Evolutionary conservation across 2,113 vertebrate species (phyloP), one percentile per base, ranked within the genome.

Genomic region (Peromyscus maniculatus): DNA sequence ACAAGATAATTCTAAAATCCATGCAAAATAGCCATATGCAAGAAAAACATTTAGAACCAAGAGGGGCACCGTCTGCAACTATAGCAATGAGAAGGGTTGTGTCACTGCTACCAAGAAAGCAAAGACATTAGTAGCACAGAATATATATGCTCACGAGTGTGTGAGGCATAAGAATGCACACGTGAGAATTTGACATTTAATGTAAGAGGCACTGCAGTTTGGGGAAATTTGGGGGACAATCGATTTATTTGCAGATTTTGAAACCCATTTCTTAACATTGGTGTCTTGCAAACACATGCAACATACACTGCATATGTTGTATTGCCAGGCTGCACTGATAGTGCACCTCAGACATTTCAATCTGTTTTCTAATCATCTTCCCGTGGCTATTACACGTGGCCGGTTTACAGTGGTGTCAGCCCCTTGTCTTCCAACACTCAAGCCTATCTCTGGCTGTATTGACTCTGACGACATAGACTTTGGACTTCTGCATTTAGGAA

Each of bases 1-100:
- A 86, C 39, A 93, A 91, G 17, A 7, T 64, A 49, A 94, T 80
- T 86, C 86, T 75, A 80, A 96, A 91, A 80, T 43, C 49, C 72
- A 92, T 55, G 57, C 4, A 39, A 64, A 77, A 71, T 6, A 57
- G 67, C 86, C 77, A 87, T 13, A 52, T 24, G 43, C 31, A 92
- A 93, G 89, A 66, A 88, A 95, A 64, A 64, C 2, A 59, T 43
- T 80, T 72, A 64, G 49, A 78, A 91, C 5, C 66, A 94, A 92
- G 49, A 24, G 21, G 46, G 7, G 10, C 21, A 26, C 46, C 2
- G 19, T 26, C 46, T 87, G 46, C 33, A 94, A 11, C 3, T 62
- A 21, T 77, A 57, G 43, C 74, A 67, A 9, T 7, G 67, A 75
- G 80, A 79, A 86, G 8, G 59, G 21, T 16, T 64, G 5, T 77